Base-by-base conservation (phyloP, 2,888 invertebrate species). In the Oxytorus armatus region DNA sequence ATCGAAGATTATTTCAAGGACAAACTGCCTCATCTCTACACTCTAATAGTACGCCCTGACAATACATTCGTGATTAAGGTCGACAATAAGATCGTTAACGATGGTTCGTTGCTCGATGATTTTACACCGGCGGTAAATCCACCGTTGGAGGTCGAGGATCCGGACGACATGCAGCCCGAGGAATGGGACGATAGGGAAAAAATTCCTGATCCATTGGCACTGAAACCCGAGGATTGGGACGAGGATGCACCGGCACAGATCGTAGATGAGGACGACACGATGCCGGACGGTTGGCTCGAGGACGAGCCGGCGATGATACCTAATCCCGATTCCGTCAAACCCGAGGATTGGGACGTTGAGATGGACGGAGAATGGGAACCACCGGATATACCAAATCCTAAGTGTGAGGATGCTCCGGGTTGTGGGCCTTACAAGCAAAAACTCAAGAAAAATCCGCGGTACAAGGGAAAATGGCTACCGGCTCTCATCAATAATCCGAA, bases 351-450 rank as follows among this genome's bases (percentile, higher is more conserved):
- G 98, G 99, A 99, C 92, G 95, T 96, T 16, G 98, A 99, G 84
- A 99, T 99, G 96, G 99, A 99, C 92, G 99, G 99, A 0, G 96
- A 97, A 89, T 99, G 99, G 99, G 99, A 99, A 92, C 96, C 99
- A 3, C 98, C 99, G 0, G 93, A 97, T 72, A 95, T 99, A 33
- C 96, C 96, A 87, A 99, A 99, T 93, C 98, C 98, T 0, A 93
- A 93, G 2, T 99, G 99, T 90, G 94, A 93, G 84, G 92, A 93
- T 55, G 93, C 92, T 8, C 94, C 96, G 1, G 99, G 99, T 11
- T 99, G 99, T 93, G 99, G 99, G 0, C 93, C 93, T 51, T 99
- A 99, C 98, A 95, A 94, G 83, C 94, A 96, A 16, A 97, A 98
- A 16, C 93, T 95, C 87, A 94, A 98, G 55, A 94, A 96, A 86